Evolutionary conservation across 2,113 vertebrate species (phyloP).

Genomic region (Hippocampus mohnikei): DNA sequence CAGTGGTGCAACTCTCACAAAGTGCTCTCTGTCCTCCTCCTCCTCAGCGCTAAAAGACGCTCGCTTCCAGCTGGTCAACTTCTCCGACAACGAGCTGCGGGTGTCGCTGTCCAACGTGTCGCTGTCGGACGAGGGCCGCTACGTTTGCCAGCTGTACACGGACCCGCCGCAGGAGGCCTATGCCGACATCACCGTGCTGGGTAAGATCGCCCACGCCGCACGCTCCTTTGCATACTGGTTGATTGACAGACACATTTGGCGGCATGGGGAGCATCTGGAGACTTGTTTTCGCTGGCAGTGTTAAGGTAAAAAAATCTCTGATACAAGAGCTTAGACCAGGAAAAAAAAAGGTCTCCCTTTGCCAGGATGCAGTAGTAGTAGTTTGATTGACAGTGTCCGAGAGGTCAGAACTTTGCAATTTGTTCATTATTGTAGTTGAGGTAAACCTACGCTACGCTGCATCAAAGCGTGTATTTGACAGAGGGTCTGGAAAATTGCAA

Average conservation of each 20-base stretch:
- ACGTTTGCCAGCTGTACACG: slow-evolving; percentile 97
- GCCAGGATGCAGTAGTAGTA: neutral
- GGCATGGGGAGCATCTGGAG: neutral
- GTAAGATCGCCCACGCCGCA: slow-evolving; percentile 60
- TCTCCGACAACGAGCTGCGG: slow-evolving; percentile 94
- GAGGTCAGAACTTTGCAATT: neutral
- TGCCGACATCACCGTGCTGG: slow-evolving; percentile 90
- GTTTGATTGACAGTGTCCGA: neutral
- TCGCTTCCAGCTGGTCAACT: slow-evolving; percentile 98
- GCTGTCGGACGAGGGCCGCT: slow-evolving; percentile 91
- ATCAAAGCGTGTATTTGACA: too few relatives aligned
- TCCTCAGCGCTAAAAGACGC: slow-evolving; percentile 91
- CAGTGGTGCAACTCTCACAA: neutral
- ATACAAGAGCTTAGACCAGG: neutral
- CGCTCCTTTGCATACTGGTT: neutral
- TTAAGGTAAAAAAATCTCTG: neutral
- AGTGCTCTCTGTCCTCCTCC: neutral
- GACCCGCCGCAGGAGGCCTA: slow-evolving; percentile 96
- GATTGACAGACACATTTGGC: neutral
- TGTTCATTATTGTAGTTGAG: neutral
- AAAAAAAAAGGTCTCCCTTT: neutral
- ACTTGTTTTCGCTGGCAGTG: neutral
- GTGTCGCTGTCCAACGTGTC: slow-evolving; percentile 96
- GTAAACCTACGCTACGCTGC: too few relatives aligned
- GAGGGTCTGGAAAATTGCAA: too few relatives aligned